Conservation (phyloP, 1,140 invertebrate genomes). For the Alviniconcha marisindica region DNA sequence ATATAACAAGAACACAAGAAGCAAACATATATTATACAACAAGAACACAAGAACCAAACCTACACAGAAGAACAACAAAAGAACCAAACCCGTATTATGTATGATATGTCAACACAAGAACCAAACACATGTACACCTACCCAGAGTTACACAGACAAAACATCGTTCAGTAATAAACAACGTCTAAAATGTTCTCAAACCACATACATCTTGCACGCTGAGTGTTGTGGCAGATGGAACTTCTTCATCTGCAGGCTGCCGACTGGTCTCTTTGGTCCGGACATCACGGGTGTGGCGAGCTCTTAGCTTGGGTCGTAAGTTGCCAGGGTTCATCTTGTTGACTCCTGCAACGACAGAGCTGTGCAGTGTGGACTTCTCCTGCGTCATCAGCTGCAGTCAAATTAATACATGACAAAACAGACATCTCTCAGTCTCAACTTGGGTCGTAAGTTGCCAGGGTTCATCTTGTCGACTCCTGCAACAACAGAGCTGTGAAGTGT, state of each 20-base stretch:
- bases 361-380: no score
- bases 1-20: no score
- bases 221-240: not conserved
- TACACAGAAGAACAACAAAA: not conserved
- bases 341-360: not conserved
- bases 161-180: not conserved
- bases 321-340: not conserved
- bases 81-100: not conserved
- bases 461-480: no score
- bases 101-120: no score
- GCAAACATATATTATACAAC: no score
- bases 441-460: no score
- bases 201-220: constrained; percentile 9
- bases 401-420: no score
- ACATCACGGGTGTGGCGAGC: not conserved
- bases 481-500: no score
- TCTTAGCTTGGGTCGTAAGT: constrained; percentile 13
- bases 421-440: no score
- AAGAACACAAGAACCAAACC: not conserved
- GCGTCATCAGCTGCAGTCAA: no score
- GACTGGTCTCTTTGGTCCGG: not conserved
- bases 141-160: not conserved
- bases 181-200: not conserved
- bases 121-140: not conserved
- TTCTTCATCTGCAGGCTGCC: not conserved